Conservation (phyloP, 2,113 vertebrate species). For the Phylloscopus trochilus region DNA sequence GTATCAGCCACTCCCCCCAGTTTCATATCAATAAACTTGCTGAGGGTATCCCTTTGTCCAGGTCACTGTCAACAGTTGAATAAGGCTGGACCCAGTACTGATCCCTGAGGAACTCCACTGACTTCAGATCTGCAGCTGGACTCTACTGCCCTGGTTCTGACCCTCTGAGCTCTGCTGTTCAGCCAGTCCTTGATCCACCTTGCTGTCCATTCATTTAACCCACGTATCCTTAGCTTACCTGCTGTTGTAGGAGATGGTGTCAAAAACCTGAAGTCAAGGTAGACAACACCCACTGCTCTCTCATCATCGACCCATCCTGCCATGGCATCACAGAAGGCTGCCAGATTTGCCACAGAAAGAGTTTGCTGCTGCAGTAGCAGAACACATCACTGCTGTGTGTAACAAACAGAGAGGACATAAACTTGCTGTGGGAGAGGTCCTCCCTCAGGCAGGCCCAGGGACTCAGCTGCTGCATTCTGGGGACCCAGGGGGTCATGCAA, state of each 20-base stretch:
- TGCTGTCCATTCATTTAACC: background rate
- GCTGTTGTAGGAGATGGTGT: background rate
- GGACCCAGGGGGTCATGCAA: rapidly evolving
- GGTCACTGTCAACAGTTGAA: background rate
- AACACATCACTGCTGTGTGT: background rate
- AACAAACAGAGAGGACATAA: background rate
- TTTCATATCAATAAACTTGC: background rate
- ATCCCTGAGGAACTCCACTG: background rate
- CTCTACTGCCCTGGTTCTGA: too few relatives aligned
- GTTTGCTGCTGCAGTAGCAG: background rate
- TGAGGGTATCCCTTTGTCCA: background rate
- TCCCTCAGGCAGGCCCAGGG: background rate
- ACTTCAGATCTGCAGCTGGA: background rate
- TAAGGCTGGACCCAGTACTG: background rate
- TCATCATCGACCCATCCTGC: rapidly evolving
- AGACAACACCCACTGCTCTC: background rate
- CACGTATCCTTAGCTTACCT: too few relatives aligned
- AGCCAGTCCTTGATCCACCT: background rate
- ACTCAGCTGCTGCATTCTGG: background rate
- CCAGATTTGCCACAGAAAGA: background rate
- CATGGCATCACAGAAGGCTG: background rate
- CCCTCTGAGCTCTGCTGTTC: background rate
- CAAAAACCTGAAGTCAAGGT: background rate
- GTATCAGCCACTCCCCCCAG: background rate
- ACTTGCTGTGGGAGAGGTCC: background rate